These are phyloP conservation scores for Agapornis roseicollis DNA, from an alignment of 2,113 vertebrate species.

Conservation along the genomic window DNA sequence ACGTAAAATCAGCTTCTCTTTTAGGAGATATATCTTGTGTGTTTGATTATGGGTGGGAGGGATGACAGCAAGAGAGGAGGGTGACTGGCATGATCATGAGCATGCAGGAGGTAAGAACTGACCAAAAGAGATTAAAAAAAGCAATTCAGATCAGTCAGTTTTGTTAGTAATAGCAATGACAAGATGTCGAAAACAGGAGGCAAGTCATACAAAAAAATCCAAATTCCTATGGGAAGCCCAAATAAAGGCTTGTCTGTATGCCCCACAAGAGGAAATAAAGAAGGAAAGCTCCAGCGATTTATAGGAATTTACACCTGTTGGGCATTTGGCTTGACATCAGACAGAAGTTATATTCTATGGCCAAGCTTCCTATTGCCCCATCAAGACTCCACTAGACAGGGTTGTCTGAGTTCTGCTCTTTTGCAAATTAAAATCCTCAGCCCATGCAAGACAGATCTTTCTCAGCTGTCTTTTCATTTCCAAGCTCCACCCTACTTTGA, in stretches of 20 bases:
- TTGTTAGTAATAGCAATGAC: background rate
- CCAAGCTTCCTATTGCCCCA: background rate
- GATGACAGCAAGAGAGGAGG: background rate
- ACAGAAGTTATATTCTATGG: conserved; percentile 9
- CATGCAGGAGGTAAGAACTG: background rate
- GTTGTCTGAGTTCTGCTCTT: background rate
- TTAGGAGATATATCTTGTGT: background rate
- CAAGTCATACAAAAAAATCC: background rate
- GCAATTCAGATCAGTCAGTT: background rate
- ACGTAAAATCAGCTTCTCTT: background rate
- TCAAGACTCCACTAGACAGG: background rate
- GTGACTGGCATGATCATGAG: background rate
- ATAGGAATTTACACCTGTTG: conserved; percentile 53
- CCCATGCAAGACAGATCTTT: background rate
- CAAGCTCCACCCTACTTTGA: conserved; percentile 18
- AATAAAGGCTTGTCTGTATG: background rate
- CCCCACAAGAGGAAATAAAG: background rate
- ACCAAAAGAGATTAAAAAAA: background rate
- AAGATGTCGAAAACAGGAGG: background rate
- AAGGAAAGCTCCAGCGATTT: background rate
- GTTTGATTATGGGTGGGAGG: background rate
- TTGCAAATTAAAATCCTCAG: background rate
- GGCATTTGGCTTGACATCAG: conserved; percentile 46
- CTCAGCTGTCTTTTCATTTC: conserved; percentile 51
- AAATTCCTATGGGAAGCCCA: background rate